Conservation (phyloP, 64 coral and sea anemone genomes). For the Dendronephthya gigantea region DNA sequence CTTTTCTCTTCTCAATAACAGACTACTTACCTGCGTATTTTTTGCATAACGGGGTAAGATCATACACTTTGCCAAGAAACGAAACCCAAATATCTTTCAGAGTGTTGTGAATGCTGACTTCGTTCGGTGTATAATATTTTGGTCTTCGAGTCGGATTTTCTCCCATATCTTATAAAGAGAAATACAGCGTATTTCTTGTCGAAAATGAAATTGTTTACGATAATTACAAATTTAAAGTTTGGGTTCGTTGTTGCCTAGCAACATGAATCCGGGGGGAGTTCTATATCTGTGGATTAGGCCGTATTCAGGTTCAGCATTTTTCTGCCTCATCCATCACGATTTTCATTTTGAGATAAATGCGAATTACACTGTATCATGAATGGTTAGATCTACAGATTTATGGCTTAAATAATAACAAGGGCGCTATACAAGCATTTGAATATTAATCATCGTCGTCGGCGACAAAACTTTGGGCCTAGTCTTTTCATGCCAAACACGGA, state of each 20-base stretch:
- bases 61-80: constrained; percentile 96
- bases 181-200: neutral
- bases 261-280: neutral
- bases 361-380: no score
- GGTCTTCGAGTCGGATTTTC: constrained; percentile 33
- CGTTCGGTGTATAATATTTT: constrained; percentile 86
- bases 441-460: neutral
- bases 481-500: neutral
- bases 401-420: no score
- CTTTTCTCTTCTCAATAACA: neutral
- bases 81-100: constrained; percentile 99
- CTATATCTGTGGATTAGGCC: no score
- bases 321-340: no score
- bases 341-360: no score
- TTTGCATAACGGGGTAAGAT: constrained; percentile 75
- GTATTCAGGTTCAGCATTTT: no score
- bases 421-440: no score
- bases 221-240: neutral
- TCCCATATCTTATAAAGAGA: neutral
- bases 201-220: neutral
- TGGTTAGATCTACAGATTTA: no score
- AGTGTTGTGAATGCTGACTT: constrained; percentile 92
- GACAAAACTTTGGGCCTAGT: neutral
- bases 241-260: neutral
- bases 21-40: constrained; percentile 47